Base-by-base conservation (phyloP, 2,888 invertebrate species). In the Tryphoninae sp. region DNA sequence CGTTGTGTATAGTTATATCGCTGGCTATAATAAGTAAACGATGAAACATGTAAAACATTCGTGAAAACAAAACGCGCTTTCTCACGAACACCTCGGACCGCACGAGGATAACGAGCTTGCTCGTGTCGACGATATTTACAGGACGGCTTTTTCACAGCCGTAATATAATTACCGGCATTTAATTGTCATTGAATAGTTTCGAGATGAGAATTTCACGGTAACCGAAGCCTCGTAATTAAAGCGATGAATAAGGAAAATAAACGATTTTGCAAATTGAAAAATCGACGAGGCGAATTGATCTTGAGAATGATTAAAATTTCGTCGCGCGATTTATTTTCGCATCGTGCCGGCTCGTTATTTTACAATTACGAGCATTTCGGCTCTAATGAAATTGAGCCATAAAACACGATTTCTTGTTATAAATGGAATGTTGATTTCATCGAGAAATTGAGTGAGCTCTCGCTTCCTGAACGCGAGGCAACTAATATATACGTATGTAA, bases 41-140 rank as follows among this genome's bases (percentile, higher is more conserved):
- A 51, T 59, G 33, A 26, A 11, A 22, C 33, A 26, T 58, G 51
- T 75, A 65, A 74, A 61, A 76, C 58, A 19, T 33, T 49, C 68
- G 76, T 61, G 75, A 76, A 76, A 76, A 68, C 53, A 16, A 33
- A 33, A 68, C 40, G 53, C 73, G 61, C 51, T 76, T 76, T 76
- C 76, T 51, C 76, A 76, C 68, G 45, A 67, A 13, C 59, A 65
- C 11, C 7, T 42, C 33, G 40, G 26, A 3, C 55, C 40, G 23
- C 19, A 55, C 51, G n/a, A 67, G 26, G 51, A 51, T 53, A 67
- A 51, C 22, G 67, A 53, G 51, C n/a, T 67, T 13, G 9, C 8
- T 51, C 26, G 26, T 26, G 26, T 26, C 6, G 9, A 16, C 8
- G 7, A 13, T 51, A 65, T 65, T 11, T 19, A 22, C 2, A 8